Evolutionary conservation across 2,888 invertebrate species (phyloP).

Genomic region (Camptogramma bilineatum): DNA sequence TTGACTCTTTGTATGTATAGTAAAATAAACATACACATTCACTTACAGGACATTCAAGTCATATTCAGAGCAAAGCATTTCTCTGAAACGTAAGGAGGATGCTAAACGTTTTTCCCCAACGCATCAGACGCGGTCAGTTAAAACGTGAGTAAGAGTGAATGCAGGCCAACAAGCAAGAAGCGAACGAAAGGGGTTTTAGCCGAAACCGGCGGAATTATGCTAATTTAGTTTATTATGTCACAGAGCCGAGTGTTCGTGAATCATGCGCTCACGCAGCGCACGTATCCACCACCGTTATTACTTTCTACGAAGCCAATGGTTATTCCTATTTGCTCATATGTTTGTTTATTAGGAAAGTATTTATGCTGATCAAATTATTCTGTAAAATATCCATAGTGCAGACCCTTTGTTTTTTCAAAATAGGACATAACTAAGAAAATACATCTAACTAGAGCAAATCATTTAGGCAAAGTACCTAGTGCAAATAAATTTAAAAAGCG

Average conservation of each 20-base stretch:
- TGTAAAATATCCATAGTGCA: background rate
- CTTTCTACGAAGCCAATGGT: conserved; percentile 72
- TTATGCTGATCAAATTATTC: background rate
- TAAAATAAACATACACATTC: background rate
- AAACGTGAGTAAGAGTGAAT: conserved; percentile 55
- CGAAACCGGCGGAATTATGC: conserved; percentile 71
- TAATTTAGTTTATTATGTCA: conserved; percentile 84
- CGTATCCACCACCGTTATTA: conserved; percentile 78
- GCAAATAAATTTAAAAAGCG: no score
- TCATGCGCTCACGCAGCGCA: conserved; percentile 67
- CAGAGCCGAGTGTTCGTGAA: conserved; percentile 73
- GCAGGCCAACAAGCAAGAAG: conserved; percentile 38
- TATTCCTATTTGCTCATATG: conserved; percentile 52
- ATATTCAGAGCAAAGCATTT: conserved; percentile 5
- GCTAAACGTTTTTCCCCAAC: conserved; percentile 24
- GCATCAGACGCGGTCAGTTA: conserved; percentile 22
- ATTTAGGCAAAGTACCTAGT: no score
- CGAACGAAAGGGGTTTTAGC: conserved; percentile 68
- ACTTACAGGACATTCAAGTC: background rate
- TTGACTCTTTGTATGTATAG: background rate
- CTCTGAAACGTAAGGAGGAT: conserved; percentile 42
- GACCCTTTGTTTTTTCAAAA: background rate
- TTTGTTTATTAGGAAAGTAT: conserved; percentile 26
- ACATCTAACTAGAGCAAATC: background rate
- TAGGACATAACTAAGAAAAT: background rate